Percentiles rank a stretch among this genome's conserved stretches.
Evolutionary conservation across 1,140 invertebrate genomes (phyloP).

Genomic region (Eurosta solidaginis): DNA sequence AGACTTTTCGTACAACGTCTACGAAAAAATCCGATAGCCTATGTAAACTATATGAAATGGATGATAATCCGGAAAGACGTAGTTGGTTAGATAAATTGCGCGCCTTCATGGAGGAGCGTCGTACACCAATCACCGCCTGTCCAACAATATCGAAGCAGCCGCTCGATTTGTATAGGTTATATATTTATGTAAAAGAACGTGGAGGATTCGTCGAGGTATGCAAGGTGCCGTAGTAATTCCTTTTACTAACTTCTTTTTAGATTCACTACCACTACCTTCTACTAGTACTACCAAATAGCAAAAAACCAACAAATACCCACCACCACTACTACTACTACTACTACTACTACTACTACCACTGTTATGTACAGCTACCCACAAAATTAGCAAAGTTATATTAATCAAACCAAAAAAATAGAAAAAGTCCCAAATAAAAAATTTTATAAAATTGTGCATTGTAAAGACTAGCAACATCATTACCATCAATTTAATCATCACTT

Average conservation of each 20-base stretch:
- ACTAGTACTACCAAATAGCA: constrained; percentile 45
- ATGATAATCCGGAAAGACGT: constrained; percentile 88
- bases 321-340: constrained; percentile 32
- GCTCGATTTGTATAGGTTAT: constrained; percentile 95
- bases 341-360: not conserved
- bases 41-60: constrained; percentile 95
- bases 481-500: too few relatives aligned
- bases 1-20: constrained; percentile 76
- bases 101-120: constrained; percentile 90
- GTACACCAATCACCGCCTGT: constrained; percentile 90
- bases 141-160: constrained; percentile 98
- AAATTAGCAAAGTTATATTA: not conserved
- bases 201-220: constrained; percentile 97
- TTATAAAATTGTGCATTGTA: constrained; percentile 8
- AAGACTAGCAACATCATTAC: not conserved
- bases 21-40: constrained; percentile 85
- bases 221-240: constrained; percentile 70
- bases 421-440: not conserved
- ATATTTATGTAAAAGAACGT: constrained; percentile 91
- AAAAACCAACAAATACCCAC: constrained; percentile 47
- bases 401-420: constrained; percentile 8
- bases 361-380: constrained; percentile 1
- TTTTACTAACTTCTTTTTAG: constrained; percentile 61
- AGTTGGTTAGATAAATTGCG: constrained; percentile 91
- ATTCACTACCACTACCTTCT: constrained; percentile 51